phyloP scores from a whole-genome alignment of 2,113 vertebrate species.

The Oceanodroma tethys region DNA sequence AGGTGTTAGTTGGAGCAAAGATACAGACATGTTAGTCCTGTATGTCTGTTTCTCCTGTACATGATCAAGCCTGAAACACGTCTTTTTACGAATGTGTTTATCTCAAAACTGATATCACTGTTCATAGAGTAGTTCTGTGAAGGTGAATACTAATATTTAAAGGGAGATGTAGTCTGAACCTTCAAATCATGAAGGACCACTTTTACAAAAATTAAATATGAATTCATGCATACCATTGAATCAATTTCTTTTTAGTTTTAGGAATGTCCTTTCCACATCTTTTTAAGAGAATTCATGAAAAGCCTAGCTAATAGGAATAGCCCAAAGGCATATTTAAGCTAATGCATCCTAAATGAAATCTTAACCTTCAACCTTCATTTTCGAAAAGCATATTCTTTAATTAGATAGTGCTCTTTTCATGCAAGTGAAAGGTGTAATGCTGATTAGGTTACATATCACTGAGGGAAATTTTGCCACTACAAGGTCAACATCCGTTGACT shows the following conservation, averaged over 20 bases:
- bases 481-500: constrained; percentile 74
- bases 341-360: constrained; percentile 73
- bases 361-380: constrained; percentile 75
- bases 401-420: constrained; percentile 60
- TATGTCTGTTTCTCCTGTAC: not conserved
- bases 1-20: not conserved
- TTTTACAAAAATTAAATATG: constrained; percentile 63
- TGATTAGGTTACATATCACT: constrained; percentile 68
- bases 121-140: not conserved
- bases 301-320: constrained; percentile 54
- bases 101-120: not conserved
- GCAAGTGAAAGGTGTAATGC: constrained; percentile 56
- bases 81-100: not conserved
- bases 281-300: constrained; percentile 63
- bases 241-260: constrained; percentile 52
- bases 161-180: constrained; percentile 6
- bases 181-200: constrained; percentile 24
- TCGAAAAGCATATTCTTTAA: constrained; percentile 64
- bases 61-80: not conserved
- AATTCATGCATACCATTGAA: constrained; percentile 62
- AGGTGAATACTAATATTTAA: not conserved
- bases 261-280: constrained; percentile 39
- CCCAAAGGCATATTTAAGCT: constrained; percentile 69
- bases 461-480: constrained; percentile 58
- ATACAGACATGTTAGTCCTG: not conserved